Percentiles rank a stretch among this genome's conserved stretches.
phyloP scores from a whole-genome alignment of 2,888 invertebrate genomes.

The Drosophila gaucha region DNA sequence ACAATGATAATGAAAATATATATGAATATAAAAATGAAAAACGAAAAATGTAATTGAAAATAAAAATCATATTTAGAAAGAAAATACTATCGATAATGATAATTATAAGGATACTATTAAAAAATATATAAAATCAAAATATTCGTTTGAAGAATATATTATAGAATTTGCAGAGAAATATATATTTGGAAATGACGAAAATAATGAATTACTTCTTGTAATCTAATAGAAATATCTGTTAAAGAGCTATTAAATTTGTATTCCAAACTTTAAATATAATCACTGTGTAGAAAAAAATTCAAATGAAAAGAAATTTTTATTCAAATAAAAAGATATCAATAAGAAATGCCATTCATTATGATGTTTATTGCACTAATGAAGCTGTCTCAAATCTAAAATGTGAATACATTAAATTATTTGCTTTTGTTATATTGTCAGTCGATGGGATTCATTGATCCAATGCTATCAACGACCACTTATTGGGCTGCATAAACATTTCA shows the following conservation, averaged over 20 bases:
- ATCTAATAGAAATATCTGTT: no score
- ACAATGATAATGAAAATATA: neutral
- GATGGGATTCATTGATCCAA: constrained; percentile 25
- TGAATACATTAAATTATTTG: constrained; percentile 8
- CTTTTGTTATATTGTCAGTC: constrained; percentile 25
- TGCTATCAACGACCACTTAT: constrained; percentile 37
- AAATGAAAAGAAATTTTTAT: neutral
- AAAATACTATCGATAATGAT: neutral
- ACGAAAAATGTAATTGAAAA: no score
- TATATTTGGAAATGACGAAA: no score
- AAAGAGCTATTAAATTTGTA: neutral
- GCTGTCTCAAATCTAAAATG: constrained; percentile 4
- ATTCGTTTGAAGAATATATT: no score
- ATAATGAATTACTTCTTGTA: no score
- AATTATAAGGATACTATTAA: neutral
- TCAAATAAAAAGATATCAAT: neutral
- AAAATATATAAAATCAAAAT: no score
- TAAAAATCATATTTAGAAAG: no score
- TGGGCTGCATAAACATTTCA: constrained; percentile 60
- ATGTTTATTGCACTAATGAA: constrained; percentile 12
- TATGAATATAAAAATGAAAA: no score
- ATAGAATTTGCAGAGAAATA: no score
- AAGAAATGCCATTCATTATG: neutral
- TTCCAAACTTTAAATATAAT: no score
- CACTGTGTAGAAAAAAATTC: neutral